Conservation (phyloP, 2,113 vertebrate species). For the Stomatorhinus ivindoensis region DNA sequence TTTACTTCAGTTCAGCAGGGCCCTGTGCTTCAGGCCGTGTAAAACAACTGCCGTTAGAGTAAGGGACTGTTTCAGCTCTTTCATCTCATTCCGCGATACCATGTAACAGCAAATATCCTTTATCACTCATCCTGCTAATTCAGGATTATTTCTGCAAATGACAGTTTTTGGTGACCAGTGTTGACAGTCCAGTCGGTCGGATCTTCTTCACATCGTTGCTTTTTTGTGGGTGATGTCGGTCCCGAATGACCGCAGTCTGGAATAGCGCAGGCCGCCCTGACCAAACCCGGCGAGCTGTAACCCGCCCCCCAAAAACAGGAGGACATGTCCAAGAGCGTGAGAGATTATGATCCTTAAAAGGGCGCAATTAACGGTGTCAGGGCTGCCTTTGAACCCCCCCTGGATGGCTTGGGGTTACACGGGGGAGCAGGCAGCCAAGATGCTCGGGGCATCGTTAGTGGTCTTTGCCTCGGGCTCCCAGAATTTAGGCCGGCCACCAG, state of each 20-base stretch:
- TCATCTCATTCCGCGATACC: not conserved
- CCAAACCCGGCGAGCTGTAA: constrained; percentile 46
- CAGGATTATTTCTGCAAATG: not conserved
- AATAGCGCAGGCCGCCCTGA: too few relatives aligned
- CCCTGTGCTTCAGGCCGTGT: not conserved
- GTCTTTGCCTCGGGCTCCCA: constrained; percentile 69
- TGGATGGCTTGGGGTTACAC: constrained; percentile 51
- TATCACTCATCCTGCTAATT: not conserved
- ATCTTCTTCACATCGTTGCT: not conserved
- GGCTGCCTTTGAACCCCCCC: constrained; percentile 55
- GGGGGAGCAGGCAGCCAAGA: constrained; percentile 67
- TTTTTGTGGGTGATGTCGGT: not conserved
- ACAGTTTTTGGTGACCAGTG: not conserved
- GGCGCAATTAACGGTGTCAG: constrained; percentile 59
- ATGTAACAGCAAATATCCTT: not conserved
- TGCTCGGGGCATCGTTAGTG: constrained; percentile 87
- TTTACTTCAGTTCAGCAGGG: constrained; percentile 36
- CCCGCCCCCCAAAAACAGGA: constrained; percentile 45
- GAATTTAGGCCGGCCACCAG: constrained; percentile 72
- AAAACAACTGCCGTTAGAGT: not conserved
- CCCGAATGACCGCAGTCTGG: not conserved
- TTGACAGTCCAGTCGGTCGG: not conserved
- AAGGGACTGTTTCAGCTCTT: not conserved
- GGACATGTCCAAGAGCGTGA: constrained; percentile 56
- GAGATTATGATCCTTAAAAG: constrained; percentile 68